These are phyloP conservation scores for Xerus rutilus DNA, from an alignment of 2,797 vertebrate genomes.

Conservation along the genomic window DNA sequence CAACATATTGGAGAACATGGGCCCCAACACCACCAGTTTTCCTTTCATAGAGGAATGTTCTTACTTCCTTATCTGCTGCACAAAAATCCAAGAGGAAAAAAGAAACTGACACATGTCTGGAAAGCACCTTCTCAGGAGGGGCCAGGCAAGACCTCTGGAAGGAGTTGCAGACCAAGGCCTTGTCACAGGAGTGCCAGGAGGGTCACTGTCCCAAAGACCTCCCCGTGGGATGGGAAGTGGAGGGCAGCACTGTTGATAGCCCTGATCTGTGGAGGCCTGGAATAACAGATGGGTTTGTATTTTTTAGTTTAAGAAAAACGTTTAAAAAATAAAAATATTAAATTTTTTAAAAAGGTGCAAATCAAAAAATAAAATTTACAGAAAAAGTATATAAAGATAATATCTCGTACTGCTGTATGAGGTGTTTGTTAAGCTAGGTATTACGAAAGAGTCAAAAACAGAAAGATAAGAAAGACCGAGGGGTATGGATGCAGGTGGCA, in stretches of 20 bases:
- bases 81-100: background rate
- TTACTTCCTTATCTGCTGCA: background rate
- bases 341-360: background rate
- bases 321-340: too few species aligned
- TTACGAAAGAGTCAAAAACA: background rate
- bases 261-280: accelerated
- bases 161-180: too few species aligned
- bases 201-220: background rate
- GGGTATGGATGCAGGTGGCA: accelerated
- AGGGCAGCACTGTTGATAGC: accelerated
- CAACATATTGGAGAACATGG: background rate
- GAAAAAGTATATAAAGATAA: background rate
- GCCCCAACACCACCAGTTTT: too few species aligned
- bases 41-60: too few species aligned
- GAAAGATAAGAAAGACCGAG: too few species aligned
- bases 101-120: background rate
- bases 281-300: too few species aligned
- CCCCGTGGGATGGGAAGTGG: background rate
- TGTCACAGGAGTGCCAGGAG: too few species aligned
- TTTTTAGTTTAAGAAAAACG: background rate
- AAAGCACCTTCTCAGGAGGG: background rate
- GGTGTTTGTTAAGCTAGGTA: background rate
- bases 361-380: background rate
- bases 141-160: too few species aligned
- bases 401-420: background rate